Base-by-base conservation (phyloP, 2,113 vertebrate genomes). In the Tricholaema leucomelas region DNA sequence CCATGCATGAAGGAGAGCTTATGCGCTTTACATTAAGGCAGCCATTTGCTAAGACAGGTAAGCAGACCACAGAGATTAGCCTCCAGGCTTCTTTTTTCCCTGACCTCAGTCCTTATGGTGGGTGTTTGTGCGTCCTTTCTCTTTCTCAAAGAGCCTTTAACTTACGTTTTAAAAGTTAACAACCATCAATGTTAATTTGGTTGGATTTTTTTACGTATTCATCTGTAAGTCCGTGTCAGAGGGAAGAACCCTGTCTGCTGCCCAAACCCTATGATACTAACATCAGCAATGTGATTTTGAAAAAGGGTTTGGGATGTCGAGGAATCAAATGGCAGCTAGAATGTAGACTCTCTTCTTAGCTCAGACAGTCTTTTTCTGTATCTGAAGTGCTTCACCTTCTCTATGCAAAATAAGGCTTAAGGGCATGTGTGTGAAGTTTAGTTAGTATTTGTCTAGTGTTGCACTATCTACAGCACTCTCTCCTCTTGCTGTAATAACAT, bases 41-140 rank as follows among this genome's bases (percentile, higher is more conserved):
- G 36, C 2, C 0, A 0, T 40, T 79, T 78, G 5, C 66, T 74
- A 46, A 31, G 81, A 40, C 54, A 33, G 4, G 3, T 28, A 44
- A 61, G n/a, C 25, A 81, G n/a, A 60, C 2, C 5, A 31, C 1
- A 20, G 52, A 55, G 61, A 2, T 27, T 64, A 18, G 5, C 40
- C 10, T 52, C 24, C 11, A 56, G 31, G 14, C 15, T 63, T 63
- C 46, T 63, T 63, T 86, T 27, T 71, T 74, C 30, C 18, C 20
- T 35, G 38, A 33, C 23, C 11, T 16, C 42, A 30, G 1, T 31
- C 10, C 4, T 48, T 66, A 10, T 11, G 5, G 23, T 56, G 16
- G 15, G 3, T 64, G 35, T 71, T 88, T 78, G 33, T 67, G 19
- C 10, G 17, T 77, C 60, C 27, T 73, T 85, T 64, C n/a, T 75